Evolutionary conservation across 2,888 invertebrate species (phyloP).

Genomic region (Erebia epiphron): DNA sequence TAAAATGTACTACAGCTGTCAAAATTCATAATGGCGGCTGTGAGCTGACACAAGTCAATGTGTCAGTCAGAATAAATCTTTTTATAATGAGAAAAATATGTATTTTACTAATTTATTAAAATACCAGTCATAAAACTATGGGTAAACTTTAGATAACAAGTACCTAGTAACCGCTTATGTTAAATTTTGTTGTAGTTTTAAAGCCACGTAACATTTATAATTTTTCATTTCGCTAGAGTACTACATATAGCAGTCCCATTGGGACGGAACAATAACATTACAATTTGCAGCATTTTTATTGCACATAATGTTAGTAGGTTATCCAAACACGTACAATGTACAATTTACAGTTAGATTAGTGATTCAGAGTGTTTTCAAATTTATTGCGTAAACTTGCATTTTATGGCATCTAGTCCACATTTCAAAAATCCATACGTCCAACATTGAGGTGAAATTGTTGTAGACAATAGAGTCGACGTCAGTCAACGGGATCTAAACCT

Average conservation of each 20-base stretch:
- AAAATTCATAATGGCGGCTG: too few relatives aligned
- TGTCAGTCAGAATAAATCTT: too few relatives aligned
- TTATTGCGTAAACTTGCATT: constrained; percentile 8
- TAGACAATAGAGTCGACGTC: not conserved
- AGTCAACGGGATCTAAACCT: not conserved
- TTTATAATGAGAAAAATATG: too few relatives aligned
- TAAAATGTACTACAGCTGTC: too few relatives aligned
- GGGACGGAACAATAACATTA: not conserved
- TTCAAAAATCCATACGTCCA: not conserved
- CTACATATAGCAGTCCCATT: not conserved
- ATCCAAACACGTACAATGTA: constrained; percentile 1
- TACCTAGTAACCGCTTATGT: too few relatives aligned
- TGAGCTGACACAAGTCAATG: too few relatives aligned
- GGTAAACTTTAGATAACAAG: too few relatives aligned
- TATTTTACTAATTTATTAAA: too few relatives aligned
- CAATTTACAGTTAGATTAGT: not conserved
- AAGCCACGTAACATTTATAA: not conserved
- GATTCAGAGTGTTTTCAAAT: not conserved
- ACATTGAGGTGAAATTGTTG: not conserved
- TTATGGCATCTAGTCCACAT: not conserved
- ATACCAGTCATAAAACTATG: too few relatives aligned
- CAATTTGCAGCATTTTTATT: not conserved
- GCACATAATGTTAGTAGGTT: not conserved
- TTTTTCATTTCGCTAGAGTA: not conserved
- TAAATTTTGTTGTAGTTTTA: too few relatives aligned